Conservation (phyloP, 2,113 vertebrate genomes). For the Colinus virginianus region DNA sequence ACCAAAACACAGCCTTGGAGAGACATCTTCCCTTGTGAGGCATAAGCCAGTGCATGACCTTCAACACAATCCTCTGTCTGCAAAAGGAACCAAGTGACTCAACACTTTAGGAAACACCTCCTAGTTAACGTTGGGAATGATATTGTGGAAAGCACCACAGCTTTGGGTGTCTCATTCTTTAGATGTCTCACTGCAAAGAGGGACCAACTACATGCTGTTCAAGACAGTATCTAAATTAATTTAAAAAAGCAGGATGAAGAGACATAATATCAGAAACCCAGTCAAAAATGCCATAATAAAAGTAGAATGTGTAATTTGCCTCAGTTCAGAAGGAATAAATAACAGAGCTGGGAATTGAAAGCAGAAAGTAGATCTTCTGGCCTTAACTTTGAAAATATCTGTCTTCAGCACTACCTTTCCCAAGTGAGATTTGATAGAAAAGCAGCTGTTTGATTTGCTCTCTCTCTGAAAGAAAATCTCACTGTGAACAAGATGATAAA, state of each 20-base stretch:
- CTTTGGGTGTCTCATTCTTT: neutral
- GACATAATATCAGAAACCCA: neutral
- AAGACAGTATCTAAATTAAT: neutral
- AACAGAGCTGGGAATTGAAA: constrained; percentile 16
- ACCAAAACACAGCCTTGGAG: rapidly evolving
- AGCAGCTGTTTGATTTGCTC: constrained; percentile 6
- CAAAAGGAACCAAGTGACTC: neutral
- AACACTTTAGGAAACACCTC: neutral
- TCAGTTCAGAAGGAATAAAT: constrained; percentile 17
- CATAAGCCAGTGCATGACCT: neutral
- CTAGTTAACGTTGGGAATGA: neutral
- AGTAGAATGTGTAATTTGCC: neutral
- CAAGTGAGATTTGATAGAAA: constrained; percentile 22
- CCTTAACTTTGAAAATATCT: neutral
- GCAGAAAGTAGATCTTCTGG: neutral
- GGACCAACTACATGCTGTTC: neutral
- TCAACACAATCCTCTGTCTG: neutral
- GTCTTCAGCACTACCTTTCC: constrained; percentile 1
- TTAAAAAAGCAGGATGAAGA: neutral
- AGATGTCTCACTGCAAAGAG: neutral
- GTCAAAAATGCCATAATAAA: rapidly evolving
- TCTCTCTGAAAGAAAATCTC: neutral
- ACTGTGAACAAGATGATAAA: constrained; percentile 25
- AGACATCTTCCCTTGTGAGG: neutral
- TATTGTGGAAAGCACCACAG: neutral